Conservation (phyloP, 2,113 vertebrate species). For the Notothenia rossii region DNA sequence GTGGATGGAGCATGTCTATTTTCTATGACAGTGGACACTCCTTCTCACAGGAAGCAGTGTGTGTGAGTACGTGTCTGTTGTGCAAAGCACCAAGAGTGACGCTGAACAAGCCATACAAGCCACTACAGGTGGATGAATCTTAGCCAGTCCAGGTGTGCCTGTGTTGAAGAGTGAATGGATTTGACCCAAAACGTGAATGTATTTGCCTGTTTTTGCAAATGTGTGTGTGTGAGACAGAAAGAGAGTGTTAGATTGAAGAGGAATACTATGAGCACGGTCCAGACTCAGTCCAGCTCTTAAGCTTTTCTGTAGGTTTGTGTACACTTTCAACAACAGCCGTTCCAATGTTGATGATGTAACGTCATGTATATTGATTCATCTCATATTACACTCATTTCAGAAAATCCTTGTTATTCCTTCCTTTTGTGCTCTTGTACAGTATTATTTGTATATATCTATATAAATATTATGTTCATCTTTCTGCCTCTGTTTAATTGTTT, state of each 20-base stretch:
- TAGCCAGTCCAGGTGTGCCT: slow-evolving; percentile 77
- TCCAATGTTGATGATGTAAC: slow-evolving; percentile 41
- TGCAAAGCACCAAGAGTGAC: slow-evolving; percentile 54
- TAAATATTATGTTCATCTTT: slow-evolving; percentile 74
- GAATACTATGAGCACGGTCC: slow-evolving; percentile 62
- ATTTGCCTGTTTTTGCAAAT: slow-evolving; percentile 51
- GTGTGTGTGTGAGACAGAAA: slow-evolving; percentile 4
- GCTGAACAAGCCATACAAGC: slow-evolving; percentile 79
- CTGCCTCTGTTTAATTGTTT: slow-evolving; percentile 24
- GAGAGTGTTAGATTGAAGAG: slow-evolving; percentile 31
- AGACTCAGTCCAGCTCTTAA: slow-evolving; percentile 61
- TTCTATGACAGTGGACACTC: slow-evolving; percentile 5
- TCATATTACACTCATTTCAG: slow-evolving; percentile 50
- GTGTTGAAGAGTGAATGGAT: slow-evolving; percentile 72
- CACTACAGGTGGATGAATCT: slow-evolving; percentile 74
- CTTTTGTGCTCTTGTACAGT: slow-evolving; percentile 77
- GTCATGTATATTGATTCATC: slow-evolving; percentile 39
- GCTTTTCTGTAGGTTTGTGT: slow-evolving; percentile 38
- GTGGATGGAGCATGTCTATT: slow-evolving; percentile 18
- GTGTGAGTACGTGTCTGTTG: slow-evolving; percentile 20
- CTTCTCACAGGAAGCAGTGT: slow-evolving; percentile 15
- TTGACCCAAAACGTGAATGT: slow-evolving; percentile 69
- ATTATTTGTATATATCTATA: slow-evolving; percentile 80
- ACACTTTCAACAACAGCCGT: slow-evolving; percentile 11
- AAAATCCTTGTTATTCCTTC: slow-evolving; percentile 44